Conservation (phyloP, 1,140 invertebrate species). For the Cotesia typhae region DNA sequence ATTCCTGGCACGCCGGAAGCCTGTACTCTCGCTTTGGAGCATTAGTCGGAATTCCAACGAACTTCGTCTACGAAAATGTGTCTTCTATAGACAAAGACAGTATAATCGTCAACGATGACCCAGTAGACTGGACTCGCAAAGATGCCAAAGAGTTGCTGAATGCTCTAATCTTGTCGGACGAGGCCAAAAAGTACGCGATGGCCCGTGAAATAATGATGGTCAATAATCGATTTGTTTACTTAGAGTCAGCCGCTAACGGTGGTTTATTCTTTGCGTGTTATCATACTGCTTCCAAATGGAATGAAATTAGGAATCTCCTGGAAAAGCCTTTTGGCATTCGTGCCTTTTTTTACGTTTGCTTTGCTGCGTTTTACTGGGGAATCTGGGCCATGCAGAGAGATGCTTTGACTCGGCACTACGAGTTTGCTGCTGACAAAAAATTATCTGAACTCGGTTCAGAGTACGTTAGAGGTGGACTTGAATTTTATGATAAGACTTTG, state of each 20-base stretch:
- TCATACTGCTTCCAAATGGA: constrained; percentile 63
- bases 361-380: constrained; percentile 20
- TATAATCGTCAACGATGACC: constrained; percentile 67
- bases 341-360: constrained; percentile 43
- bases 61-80: constrained; percentile 66
- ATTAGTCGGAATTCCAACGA: constrained; percentile 72
- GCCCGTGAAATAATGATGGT: constrained; percentile 73
- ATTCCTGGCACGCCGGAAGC: constrained; percentile 69
- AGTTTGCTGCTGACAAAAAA: constrained; percentile 70
- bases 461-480: constrained; percentile 76
- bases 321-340: constrained; percentile 55
- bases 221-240: constrained; percentile 63
- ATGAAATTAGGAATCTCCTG: constrained; percentile 66
- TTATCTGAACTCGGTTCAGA: constrained; percentile 69
- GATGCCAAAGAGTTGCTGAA: constrained; percentile 70
- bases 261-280: constrained; percentile 65
- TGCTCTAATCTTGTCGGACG: constrained; percentile 74
- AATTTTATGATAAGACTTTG: constrained; percentile 78
- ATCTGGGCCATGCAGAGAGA: constrained; percentile 74
- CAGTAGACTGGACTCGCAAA: constrained; percentile 70
- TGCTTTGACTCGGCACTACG: constrained; percentile 69
- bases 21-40: constrained; percentile 62
- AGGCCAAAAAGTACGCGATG: constrained; percentile 81
- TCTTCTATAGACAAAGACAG: constrained; percentile 64
- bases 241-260: constrained; percentile 44